phyloP scores from a whole-genome alignment of 2,797 vertebrate genomes.

The Schizothorax lantsangensis region DNA sequence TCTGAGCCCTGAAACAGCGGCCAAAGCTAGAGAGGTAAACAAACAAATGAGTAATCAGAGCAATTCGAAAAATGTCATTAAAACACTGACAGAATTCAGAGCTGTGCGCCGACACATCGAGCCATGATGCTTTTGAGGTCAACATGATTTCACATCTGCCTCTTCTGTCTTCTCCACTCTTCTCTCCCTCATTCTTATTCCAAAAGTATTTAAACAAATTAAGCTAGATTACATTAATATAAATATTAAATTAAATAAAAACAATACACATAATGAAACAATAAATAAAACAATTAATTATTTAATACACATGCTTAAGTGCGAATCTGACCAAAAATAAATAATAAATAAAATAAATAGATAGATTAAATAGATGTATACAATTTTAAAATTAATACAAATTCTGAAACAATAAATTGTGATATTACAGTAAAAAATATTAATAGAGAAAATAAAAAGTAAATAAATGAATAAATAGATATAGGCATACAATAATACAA shows the following conservation, averaged over 20 bases:
- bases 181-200: background rate
- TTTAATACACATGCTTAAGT: background rate
- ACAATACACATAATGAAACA: background rate
- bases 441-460: background rate
- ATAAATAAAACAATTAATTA: background rate
- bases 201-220: background rate
- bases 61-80: constrained; percentile 26
- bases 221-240: background rate
- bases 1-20: constrained; percentile 18
- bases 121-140: background rate
- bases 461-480: background rate
- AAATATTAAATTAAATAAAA: background rate
- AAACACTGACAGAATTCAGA: constrained; percentile 1
- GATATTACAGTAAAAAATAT: no score
- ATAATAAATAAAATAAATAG: background rate
- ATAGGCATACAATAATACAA: background rate
- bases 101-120: background rate
- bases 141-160: background rate
- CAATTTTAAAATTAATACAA: background rate
- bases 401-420: background rate
- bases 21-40: constrained; percentile 23
- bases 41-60: constrained; percentile 15
- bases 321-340: background rate
- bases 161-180: background rate
- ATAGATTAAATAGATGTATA: background rate